Percentiles rank a stretch among this genome's conserved stretches.
Conservation (phyloP, 92 coral and sea anemone species). For the Pocillopora meandrina region DNA sequence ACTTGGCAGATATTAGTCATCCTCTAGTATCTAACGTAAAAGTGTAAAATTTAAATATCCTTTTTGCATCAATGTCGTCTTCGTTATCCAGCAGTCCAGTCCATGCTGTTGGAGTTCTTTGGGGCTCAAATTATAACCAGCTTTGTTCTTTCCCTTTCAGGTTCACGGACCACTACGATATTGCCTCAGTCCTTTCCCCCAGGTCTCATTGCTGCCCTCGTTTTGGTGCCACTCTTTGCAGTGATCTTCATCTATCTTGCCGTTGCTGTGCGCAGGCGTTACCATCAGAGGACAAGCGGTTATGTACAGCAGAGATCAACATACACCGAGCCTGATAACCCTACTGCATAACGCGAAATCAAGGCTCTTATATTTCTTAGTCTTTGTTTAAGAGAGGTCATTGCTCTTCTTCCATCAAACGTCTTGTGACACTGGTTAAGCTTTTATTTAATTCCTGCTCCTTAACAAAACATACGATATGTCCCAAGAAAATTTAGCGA, state of each 20-base stretch:
- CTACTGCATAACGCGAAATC: background rate
- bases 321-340: slow-evolving; percentile 32
- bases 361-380: too few relatives aligned
- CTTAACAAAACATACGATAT: too few relatives aligned
- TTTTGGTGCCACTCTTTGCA: slow-evolving; percentile 36
- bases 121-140: background rate
- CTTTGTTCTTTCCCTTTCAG: slow-evolving; percentile 6
- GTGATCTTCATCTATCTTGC: slow-evolving; percentile 28
- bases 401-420: too few relatives aligned
- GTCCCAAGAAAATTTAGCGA: too few relatives aligned
- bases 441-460: too few relatives aligned
- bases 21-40: too few relatives aligned
- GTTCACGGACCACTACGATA: background rate
- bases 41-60: too few relatives aligned
- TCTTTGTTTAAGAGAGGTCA: too few relatives aligned
- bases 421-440: too few relatives aligned
- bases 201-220: slow-evolving; percentile 42
- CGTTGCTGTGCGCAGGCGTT: slow-evolving; percentile 31
- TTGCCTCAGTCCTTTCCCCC: slow-evolving; percentile 20
- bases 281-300: slow-evolving; percentile 28
- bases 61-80: too few relatives aligned
- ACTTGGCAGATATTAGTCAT: too few relatives aligned
- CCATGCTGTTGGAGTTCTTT: background rate
- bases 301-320: slow-evolving; percentile 19
- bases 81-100: too few relatives aligned